phyloP scores from a whole-genome alignment of 2,888 invertebrate species.

The Omphaloscelis lunosa region DNA sequence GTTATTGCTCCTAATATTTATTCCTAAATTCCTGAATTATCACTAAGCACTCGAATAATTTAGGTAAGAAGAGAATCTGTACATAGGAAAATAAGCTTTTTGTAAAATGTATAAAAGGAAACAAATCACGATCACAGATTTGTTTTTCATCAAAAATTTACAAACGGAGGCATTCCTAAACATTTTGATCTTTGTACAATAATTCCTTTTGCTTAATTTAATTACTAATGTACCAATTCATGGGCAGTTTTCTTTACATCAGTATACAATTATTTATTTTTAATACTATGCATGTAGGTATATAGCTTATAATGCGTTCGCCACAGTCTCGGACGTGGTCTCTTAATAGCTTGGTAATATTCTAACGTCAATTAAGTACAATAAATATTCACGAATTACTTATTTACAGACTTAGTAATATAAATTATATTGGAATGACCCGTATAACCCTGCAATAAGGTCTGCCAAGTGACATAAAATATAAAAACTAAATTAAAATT shows the following conservation, averaged over 20 bases:
- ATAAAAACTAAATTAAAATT: background rate
- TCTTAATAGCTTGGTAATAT: constrained; percentile 16
- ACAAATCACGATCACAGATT: constrained; percentile 68
- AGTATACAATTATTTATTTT: constrained; percentile 32
- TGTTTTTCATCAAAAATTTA: constrained; percentile 56
- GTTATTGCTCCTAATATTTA: constrained; percentile 83
- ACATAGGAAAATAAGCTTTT: constrained; percentile 38
- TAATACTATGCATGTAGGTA: background rate
- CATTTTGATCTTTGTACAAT: constrained; percentile 64
- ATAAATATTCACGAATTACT: background rate
- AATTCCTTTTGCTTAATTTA: constrained; percentile 55
- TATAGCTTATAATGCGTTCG: constrained; percentile 24
- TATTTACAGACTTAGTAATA: constrained; percentile 6
- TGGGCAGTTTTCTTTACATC: constrained; percentile 50
- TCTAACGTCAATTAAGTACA: constrained; percentile 13
- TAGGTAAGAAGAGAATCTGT: constrained; percentile 41
- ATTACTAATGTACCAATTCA: constrained; percentile 48
- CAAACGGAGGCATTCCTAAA: constrained; percentile 42
- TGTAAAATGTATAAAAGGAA: constrained; percentile 63
- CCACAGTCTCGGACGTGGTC: constrained; percentile 54
- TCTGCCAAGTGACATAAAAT: constrained; percentile 9
- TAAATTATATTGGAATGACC: constrained; percentile 13
- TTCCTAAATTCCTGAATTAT: constrained; percentile 65
- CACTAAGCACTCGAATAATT: constrained; percentile 61
- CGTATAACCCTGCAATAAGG: constrained; percentile 5